Evolutionary conservation across 64 coral and sea anemone species (phyloP).

Genomic region (Montipora capricornis): DNA sequence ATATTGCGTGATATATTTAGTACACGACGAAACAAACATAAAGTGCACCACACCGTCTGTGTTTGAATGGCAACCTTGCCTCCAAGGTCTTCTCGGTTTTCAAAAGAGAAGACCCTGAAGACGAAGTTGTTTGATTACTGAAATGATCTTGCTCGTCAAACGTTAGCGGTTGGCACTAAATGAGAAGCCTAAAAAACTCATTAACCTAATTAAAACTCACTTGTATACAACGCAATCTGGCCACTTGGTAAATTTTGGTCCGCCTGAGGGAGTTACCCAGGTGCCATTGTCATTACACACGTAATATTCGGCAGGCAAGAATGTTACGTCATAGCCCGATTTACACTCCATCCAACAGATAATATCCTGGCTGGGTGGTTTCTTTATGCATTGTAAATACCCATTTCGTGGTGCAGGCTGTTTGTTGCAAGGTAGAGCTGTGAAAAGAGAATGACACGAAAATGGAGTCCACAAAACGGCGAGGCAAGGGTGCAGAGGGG

Average conservation of each 20-base stretch:
- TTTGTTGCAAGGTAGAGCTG: conserved; percentile 76
- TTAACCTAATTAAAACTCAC: conserved; percentile 28
- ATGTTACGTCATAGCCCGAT: conserved; percentile 64
- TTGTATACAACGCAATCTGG: conserved; percentile 64
- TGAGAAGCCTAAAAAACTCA: no score
- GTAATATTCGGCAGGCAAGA: conserved; percentile 63
- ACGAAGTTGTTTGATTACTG: no score
- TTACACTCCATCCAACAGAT: conserved; percentile 69
- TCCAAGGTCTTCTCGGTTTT: no score
- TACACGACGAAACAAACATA: no score
- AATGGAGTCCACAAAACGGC: background rate
- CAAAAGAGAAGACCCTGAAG: no score
- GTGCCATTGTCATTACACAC: conserved; percentile 65
- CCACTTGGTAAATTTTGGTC: conserved; percentile 50
- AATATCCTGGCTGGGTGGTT: conserved; percentile 28
- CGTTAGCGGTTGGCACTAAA: no score
- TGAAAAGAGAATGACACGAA: background rate
- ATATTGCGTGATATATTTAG: no score
- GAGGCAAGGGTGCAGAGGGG: background rate
- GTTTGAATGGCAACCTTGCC: no score
- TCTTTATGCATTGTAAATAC: conserved; percentile 49
- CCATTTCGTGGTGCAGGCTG: conserved; percentile 67
- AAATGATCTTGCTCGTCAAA: no score
- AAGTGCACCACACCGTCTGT: no score
- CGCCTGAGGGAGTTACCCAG: conserved; percentile 15